Evolutionary conservation across 2,888 invertebrate species (phyloP).

Genomic region (Ecliptopera silaceata): DNA sequence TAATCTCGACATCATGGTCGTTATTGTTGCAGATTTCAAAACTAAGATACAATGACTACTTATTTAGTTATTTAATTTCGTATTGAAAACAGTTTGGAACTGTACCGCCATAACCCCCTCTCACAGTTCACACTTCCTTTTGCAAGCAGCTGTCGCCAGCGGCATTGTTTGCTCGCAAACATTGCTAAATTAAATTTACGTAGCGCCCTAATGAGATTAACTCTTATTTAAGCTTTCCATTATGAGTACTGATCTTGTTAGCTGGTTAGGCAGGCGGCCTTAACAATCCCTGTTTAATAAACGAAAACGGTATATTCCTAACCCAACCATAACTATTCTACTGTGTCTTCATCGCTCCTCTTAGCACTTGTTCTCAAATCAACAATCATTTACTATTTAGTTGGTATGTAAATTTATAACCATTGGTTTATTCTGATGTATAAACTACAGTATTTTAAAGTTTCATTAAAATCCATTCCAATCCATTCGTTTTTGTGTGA

Average conservation of each 20-base stretch:
- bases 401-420: too few relatives aligned
- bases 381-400: too few relatives aligned
- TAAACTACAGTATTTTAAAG: too few relatives aligned
- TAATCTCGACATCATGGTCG: too few relatives aligned
- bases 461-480: too few relatives aligned
- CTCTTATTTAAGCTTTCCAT: constrained; percentile 53
- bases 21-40: too few relatives aligned
- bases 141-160: constrained; percentile 19
- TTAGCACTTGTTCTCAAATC: too few relatives aligned
- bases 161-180: constrained; percentile 34
- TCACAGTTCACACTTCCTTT: constrained; percentile 12
- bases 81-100: constrained; percentile 14
- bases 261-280: constrained; percentile 35
- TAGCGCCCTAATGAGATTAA: constrained; percentile 52
- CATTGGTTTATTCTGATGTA: too few relatives aligned
- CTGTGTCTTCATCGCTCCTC: too few relatives aligned
- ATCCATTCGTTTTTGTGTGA: too few relatives aligned
- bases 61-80: constrained; percentile 8
- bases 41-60: neutral
- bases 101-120: neutral
- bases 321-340: too few relatives aligned
- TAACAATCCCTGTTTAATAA: constrained; percentile 46
- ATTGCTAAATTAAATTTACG: constrained; percentile 51
- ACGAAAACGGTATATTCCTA: constrained; percentile 33
- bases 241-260: constrained; percentile 60